Evolutionary conservation across 2,113 vertebrate species (phyloP).

Genomic region (Ascaphus truei): DNA sequence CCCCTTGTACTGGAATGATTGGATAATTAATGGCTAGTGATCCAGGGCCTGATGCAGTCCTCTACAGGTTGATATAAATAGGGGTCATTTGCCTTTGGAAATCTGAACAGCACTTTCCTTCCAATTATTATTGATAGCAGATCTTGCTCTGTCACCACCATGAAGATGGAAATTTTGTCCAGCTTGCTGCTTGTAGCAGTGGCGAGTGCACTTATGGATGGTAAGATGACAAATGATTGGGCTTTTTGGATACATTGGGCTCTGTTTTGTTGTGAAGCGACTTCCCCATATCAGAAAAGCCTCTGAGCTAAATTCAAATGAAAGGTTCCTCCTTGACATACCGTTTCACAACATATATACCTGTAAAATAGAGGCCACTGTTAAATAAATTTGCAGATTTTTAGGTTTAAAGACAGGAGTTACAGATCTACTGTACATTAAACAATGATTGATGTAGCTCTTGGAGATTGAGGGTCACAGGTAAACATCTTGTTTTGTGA

Average conservation of each 20-base stretch:
- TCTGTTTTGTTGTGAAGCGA: no score
- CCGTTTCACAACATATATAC: no score
- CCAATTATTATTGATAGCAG: neutral
- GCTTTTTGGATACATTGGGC: no score
- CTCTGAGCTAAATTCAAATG: no score
- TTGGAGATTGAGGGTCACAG: no score
- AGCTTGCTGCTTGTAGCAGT: neutral
- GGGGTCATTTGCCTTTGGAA: neutral
- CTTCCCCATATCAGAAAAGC: no score
- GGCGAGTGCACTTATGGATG: neutral
- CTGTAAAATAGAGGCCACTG: neutral
- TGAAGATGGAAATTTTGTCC: neutral
- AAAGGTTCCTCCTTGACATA: no score
- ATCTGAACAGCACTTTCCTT: neutral
- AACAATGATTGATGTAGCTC: no score
- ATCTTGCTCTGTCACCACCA: neutral
- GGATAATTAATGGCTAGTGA: neutral
- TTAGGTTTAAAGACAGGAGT: no score
- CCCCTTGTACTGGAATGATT: neutral
- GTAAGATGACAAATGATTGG: neutral
- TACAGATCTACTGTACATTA: no score
- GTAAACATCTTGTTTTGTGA: no score
- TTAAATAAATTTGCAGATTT: neutral
- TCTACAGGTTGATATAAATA: conserved; percentile 5
- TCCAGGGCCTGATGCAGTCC: neutral